Evolutionary conservation across 2,888 invertebrate genomes (phyloP), one percentile per base, ranked within the genome.

Genomic region (Chymomyza procnemis): DNA sequence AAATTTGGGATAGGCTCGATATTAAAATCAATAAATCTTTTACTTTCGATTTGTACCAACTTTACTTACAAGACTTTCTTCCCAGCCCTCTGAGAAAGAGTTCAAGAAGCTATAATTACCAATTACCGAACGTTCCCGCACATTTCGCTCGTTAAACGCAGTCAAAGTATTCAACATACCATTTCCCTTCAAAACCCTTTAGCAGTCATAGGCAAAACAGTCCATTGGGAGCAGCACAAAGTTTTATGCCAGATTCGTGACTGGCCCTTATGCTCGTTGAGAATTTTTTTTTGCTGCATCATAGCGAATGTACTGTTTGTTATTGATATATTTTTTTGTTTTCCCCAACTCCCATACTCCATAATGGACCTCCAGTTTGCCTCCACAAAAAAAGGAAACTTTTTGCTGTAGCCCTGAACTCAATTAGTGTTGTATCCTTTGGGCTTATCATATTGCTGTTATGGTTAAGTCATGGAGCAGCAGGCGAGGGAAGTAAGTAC

Each of bases 371-470:
- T 41, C 12, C 34, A 41, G 9, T 12, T 5, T 41, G 34, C 34
- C 34, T 41, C 12, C 12, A 9, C 9, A 12, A 41, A 41, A 41
- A 41, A 41, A 26, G 26, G 12, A 41, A 41, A 41, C 34, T 55
- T 47, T 47, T 21, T 21, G 60, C 46, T 18, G 4, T 52, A 61
- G 26, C 66, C 18, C 19, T 9, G 41, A 47, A 68, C 67, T 69
- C 83, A 69, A 77, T 82, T 85, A 85, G 75, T 71, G 34, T 69
- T 73, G 73, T 77, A 69, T 75, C 71, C 71, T 68, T 61, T 68
- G 74, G 73, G 70, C 52, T 74, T 69, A 80, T 77, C 69, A 48
- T 18, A 41, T 41, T 41, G 34, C 12, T 41, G 34, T 41, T 41
- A 41, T 41, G 34, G 34, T 12, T 9, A 12, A 12, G 12, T 41